Evolutionary conservation across 1,140 invertebrate genomes (phyloP), one percentile per base, ranked within the genome.

Genomic region (Galendromus occidentalis): DNA sequence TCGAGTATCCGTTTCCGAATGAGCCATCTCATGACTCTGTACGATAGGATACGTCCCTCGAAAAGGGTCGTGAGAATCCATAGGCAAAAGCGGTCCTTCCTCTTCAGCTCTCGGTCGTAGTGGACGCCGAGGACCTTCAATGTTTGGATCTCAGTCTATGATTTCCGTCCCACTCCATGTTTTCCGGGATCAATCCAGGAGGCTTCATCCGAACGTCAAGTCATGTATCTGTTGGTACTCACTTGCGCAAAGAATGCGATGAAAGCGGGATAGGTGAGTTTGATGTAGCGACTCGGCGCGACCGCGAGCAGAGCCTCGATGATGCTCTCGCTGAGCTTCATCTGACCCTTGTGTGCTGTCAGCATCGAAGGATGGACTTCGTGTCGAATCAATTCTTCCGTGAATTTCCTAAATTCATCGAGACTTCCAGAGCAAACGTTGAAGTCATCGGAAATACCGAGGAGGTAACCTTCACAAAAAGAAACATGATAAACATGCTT

Each of bases 391-490:
- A 59, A 18, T 6, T n/a, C 33, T 25, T 17, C 17, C 14, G 25
- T 22, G 14, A 65, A 67, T 7, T 70, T 45, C 47, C 70, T 68
- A 1, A 79, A 72, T 29, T 79, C 76, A n/a, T 74, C 69, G 39
- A 79, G 70, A 41, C 70, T 74, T 0, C 77, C 79, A 0, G 72
- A 69, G 68, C 81, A 83, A 28, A 82, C 76, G 69, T 83, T 84
- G 68, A 76, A 81, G 80, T 80, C 81, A 70, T 92, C 87, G 68
- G 87, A 81, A 17, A 91, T 83, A 2, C 90, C 90, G 45, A 91
- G 79, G 69, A 86, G 74, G 71, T 84, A 80, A 1, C 51, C 51
- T 59, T n/a, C n/a, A n/a, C n/a, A n/a, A n/a, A n/a, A n/a, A n/a
- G n/a, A n/a, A n/a, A n/a, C n/a, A n/a, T n/a, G n/a, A n/a, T n/a